Conservation (phyloP, 2,888 invertebrate genomes). For the Eilema griseolum region DNA sequence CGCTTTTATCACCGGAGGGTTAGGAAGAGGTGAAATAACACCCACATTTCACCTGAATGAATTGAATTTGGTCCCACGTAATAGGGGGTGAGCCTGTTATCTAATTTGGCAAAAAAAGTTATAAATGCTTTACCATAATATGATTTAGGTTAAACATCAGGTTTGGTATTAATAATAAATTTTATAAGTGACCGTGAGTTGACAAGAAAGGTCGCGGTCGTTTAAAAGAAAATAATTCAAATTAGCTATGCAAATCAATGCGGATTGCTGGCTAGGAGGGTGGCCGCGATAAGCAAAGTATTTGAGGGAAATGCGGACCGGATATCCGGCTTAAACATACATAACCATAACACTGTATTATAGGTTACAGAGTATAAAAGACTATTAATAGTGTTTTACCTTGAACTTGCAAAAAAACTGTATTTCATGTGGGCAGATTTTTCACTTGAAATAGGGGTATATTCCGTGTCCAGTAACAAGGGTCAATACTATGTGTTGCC, state of each 20-base stretch:
- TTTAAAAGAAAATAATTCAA: slow-evolving; percentile 44
- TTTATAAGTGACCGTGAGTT: neutral
- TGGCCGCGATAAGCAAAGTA: slow-evolving; percentile 57
- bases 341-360: slow-evolving; percentile 17
- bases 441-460: too few species aligned
- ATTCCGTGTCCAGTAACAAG: slow-evolving; percentile 3
- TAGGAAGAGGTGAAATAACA: too few species aligned
- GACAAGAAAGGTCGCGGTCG: slow-evolving; percentile 13
- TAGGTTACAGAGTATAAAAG: slow-evolving; percentile 42
- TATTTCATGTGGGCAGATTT: neutral
- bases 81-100: too few species aligned
- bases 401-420: slow-evolving; percentile 59
- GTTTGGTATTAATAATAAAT: neutral
- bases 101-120: too few species aligned
- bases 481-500: neutral
- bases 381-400: slow-evolving; percentile 58
- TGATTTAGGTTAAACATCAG: neutral
- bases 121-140: neutral
- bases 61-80: too few species aligned
- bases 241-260: slow-evolving; percentile 59
- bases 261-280: slow-evolving; percentile 37
- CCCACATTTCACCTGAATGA: too few species aligned
- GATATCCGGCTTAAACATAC: slow-evolving; percentile 68
- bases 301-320: slow-evolving; percentile 69
- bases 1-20: too few species aligned